These are phyloP conservation scores for Heteromormyrus szaboi DNA, from an alignment of 2,797 vertebrate genomes.

Conservation along the genomic window DNA sequence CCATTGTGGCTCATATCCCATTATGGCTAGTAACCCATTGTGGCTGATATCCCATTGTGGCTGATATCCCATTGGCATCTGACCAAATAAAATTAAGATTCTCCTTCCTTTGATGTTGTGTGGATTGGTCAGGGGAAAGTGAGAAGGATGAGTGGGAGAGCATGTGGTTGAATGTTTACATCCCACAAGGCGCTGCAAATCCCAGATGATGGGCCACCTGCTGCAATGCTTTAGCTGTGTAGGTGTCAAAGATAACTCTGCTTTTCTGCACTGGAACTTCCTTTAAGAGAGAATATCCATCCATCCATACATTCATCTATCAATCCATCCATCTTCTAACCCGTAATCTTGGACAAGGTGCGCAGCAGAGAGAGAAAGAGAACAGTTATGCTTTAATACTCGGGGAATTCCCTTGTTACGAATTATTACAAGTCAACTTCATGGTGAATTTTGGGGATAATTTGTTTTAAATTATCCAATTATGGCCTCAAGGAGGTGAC, in stretches of 20 bases:
- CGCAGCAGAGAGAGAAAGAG: neutral
- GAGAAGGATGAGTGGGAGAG: neutral
- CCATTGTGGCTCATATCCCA: neutral
- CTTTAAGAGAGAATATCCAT: neutral
- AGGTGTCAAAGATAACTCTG: neutral
- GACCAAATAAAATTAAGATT: neutral
- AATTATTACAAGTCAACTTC: neutral
- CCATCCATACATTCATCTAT: neutral
- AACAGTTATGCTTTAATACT: neutral
- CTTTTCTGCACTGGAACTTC: neutral
- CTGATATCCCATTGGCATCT: conserved; percentile 38
- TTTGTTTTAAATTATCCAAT: neutral
- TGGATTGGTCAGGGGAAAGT: conserved; percentile 9
- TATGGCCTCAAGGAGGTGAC: neutral
- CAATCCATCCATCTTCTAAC: neutral
- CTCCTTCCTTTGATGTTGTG: conserved; percentile 35
- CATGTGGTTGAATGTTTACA: neutral
- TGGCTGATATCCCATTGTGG: neutral
- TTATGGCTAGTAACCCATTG: neutral
- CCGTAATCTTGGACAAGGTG: neutral
- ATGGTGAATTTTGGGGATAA: neutral
- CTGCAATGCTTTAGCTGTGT: neutral
- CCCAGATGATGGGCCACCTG: neutral
- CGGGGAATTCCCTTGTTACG: neutral
- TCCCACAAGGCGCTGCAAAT: neutral